Conservation (phyloP, 2,113 vertebrate species). For the Brachionichthys hirsutus region DNA sequence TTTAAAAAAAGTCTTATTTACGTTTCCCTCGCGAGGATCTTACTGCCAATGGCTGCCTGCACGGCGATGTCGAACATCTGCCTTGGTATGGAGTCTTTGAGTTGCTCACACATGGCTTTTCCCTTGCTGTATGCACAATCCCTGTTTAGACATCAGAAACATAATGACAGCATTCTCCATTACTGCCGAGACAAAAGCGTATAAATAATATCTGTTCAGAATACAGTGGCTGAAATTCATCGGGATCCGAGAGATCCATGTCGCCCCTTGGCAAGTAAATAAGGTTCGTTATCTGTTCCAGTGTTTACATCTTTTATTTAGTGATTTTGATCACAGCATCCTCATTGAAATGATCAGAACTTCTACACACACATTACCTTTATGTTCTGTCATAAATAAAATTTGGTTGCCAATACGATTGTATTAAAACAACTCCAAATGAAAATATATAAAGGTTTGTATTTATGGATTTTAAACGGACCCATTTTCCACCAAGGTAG, state of each 20-base stretch:
- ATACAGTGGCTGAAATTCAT: neutral
- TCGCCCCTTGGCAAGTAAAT: neutral
- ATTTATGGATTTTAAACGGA: neutral
- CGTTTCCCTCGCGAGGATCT: conserved; percentile 95
- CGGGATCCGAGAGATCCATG: neutral
- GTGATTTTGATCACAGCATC: neutral
- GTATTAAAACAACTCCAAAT: too few species aligned
- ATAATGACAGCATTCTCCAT: neutral
- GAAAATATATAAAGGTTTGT: neutral
- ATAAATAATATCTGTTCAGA: neutral
- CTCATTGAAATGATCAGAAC: neutral
- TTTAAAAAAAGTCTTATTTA: conserved; percentile 55
- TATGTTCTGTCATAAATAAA: too few species aligned
- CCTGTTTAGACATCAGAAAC: conserved; percentile 64
- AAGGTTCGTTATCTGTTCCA: neutral
- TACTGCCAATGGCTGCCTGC: conserved; percentile 89
- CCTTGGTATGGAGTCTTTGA: conserved; percentile 89
- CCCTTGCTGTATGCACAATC: conserved; percentile 83
- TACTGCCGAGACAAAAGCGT: too few species aligned
- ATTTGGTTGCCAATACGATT: too few species aligned
- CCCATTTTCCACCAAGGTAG: neutral
- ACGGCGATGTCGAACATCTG: conserved; percentile 96
- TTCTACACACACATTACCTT: neutral
- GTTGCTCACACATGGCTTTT: conserved; percentile 89
- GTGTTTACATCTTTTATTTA: too few species aligned